Conservation (phyloP, 1,140 invertebrate species). For the Diabrotica undecimpunctata region DNA sequence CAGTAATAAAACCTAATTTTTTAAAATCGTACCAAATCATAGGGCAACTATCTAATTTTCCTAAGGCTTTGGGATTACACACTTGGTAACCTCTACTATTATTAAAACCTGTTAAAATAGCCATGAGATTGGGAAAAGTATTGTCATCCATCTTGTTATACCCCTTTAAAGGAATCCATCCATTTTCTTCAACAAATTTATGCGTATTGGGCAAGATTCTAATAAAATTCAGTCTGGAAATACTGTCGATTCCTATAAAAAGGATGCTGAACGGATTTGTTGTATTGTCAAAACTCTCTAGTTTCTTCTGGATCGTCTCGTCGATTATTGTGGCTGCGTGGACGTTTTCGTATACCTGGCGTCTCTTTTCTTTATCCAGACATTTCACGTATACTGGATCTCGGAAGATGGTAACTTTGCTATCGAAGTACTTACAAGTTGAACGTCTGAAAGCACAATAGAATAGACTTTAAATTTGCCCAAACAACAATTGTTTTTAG, state of each 20-base stretch:
- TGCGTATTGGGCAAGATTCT: constrained; percentile 72
- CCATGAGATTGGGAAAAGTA: constrained; percentile 79
- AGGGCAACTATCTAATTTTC: constrained; percentile 55
- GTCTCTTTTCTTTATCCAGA: constrained; percentile 30
- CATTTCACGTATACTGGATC: constrained; percentile 50
- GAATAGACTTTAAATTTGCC: no score
- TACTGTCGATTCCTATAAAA: constrained; percentile 75
- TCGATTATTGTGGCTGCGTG: constrained; percentile 48
- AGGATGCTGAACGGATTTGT: constrained; percentile 57
- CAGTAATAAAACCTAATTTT: constrained; percentile 58
- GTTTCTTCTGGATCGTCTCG: constrained; percentile 17
- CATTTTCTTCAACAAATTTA: constrained; percentile 52
- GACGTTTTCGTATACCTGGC: constrained; percentile 52
- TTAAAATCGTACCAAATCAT: constrained; percentile 62
- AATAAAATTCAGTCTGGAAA: constrained; percentile 73
- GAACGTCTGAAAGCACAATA: constrained; percentile 36
- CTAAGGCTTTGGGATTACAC: constrained; percentile 52
- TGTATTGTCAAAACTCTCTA: constrained; percentile 19
- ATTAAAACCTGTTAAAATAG: constrained; percentile 61
- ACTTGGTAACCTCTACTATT: constrained; percentile 47
- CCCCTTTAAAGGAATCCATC: constrained; percentile 55
- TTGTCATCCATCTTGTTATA: constrained; percentile 73
- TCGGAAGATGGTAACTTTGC: constrained; percentile 44
- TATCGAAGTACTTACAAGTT: constrained; percentile 47
- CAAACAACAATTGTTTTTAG: no score